Conservation (phyloP, 1,140 invertebrate genomes). For the Euglossa dilemma region DNA sequence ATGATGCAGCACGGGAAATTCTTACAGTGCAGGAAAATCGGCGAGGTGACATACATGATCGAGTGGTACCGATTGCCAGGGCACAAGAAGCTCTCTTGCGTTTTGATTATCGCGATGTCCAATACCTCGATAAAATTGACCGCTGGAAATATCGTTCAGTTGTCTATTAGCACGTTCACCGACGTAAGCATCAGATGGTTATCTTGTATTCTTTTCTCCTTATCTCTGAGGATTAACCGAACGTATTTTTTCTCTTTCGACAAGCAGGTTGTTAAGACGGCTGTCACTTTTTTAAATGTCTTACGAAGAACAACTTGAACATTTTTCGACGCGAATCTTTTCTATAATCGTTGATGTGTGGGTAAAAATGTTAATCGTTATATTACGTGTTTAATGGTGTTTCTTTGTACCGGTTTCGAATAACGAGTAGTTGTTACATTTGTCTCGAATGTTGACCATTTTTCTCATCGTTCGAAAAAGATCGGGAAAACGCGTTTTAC, state of each 20-base stretch:
- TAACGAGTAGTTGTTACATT: not conserved
- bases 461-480: not conserved
- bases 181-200: constrained; percentile 50
- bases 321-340: not conserved
- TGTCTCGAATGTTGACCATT: not conserved
- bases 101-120: constrained; percentile 58
- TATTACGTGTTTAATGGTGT: not conserved
- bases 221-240: not conserved
- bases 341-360: not conserved
- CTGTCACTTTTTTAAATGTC: constrained; percentile 39
- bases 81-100: constrained; percentile 29
- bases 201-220: not conserved
- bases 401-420: not conserved
- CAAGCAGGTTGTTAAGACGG: constrained; percentile 36
- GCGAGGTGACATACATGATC: constrained; percentile 44
- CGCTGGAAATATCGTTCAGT: constrained; percentile 47
- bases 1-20: constrained; percentile 50
- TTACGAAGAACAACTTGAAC: constrained; percentile 16
- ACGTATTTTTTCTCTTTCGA: too few relatives aligned
- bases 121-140: constrained; percentile 53
- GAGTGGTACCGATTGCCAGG: constrained; percentile 59
- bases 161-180: constrained; percentile 46
- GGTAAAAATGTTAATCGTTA: not conserved
- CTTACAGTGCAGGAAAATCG: constrained; percentile 57
- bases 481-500: not conserved